Percentiles rank a stretch among this genome's conserved stretches.
phyloP scores from a whole-genome alignment of 2,797 vertebrate species.

The Gastrophryne carolinensis region DNA sequence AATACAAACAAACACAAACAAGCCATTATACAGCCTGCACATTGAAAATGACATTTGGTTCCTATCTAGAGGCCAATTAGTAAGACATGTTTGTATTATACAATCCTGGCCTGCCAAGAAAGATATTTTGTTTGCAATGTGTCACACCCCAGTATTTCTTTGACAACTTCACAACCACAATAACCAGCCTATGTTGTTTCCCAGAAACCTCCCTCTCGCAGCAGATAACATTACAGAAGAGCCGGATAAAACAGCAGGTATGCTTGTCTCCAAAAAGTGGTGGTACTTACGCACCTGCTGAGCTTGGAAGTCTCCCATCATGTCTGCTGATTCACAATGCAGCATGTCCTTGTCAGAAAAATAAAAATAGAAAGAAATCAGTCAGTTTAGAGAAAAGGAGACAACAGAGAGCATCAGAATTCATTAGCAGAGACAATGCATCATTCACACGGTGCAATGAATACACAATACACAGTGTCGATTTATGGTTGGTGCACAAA shows the following conservation, averaged over 20 bases:
- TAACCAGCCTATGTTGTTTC: not conserved
- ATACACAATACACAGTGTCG: not conserved
- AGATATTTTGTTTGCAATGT: not conserved
- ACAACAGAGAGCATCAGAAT: constrained; percentile 24
- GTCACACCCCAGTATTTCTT: no score
- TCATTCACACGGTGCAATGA: not conserved
- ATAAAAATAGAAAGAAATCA: constrained; percentile 27
- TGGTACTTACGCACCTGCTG: constrained; percentile 31
- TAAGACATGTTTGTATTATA: not conserved
- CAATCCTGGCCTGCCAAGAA: not conserved
- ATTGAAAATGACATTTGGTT: not conserved
- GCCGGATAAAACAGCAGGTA: not conserved
- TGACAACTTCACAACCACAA: not conserved
- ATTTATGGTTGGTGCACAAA: no score
- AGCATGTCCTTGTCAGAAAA: constrained; percentile 28
- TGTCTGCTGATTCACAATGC: constrained; percentile 15
- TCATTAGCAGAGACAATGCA: constrained; percentile 2
- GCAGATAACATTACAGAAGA: not conserved
- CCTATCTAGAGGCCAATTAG: not conserved
- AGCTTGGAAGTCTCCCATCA: constrained; percentile 34
- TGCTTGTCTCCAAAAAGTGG: not conserved
- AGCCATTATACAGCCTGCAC: not conserved
- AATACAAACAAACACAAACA: not conserved
- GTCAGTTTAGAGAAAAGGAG: constrained; percentile 13
- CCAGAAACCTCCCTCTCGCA: not conserved